These are phyloP conservation scores for Palaemon carinicauda DNA, from an alignment of 1,140 invertebrate genomes.

Conservation along the genomic window DNA sequence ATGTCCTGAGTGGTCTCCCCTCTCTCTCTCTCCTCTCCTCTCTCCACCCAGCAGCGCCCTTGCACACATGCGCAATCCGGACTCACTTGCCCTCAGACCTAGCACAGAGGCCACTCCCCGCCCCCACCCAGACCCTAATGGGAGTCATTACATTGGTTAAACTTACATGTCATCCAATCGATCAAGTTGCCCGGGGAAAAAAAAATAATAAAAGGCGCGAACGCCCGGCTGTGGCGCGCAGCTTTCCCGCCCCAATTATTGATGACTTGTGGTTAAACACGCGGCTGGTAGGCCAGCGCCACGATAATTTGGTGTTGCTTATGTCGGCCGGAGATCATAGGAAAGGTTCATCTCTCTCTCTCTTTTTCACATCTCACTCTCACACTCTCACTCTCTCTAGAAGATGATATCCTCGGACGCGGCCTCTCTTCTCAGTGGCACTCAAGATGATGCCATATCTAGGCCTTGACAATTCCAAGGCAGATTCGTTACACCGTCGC, in stretches of 20 bases:
- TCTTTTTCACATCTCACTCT: neutral
- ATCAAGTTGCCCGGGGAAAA: slow-evolving; percentile 41
- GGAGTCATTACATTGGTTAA: slow-evolving; percentile 56
- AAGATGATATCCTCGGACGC: too few species aligned
- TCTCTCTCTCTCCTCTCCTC: neutral
- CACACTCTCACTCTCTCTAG: neutral
- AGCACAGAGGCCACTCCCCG: neutral
- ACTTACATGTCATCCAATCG: slow-evolving; percentile 54
- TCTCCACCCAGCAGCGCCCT: neutral
- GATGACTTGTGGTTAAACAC: slow-evolving; percentile 48
- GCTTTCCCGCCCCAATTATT: slow-evolving; percentile 46
- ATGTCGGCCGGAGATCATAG: neutral
- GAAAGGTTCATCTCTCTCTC: slow-evolving; percentile 21
- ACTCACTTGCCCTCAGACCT: slow-evolving; percentile 12
- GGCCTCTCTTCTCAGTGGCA: too few species aligned
- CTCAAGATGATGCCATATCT: neutral
- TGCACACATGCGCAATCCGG: neutral
- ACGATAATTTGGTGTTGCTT: slow-evolving; percentile 50
- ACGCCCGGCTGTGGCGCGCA: slow-evolving; percentile 32
- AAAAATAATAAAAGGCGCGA: slow-evolving; percentile 12
- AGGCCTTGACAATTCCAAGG: neutral
- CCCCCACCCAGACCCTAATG: slow-evolving; percentile 47
- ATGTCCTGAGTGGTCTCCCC: slow-evolving; percentile 6
- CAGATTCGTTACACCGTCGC: neutral
- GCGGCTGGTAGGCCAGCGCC: slow-evolving; percentile 28